Base-by-base conservation (phyloP, 2,113 vertebrate species). In the Pteronura brasiliensis region DNA sequence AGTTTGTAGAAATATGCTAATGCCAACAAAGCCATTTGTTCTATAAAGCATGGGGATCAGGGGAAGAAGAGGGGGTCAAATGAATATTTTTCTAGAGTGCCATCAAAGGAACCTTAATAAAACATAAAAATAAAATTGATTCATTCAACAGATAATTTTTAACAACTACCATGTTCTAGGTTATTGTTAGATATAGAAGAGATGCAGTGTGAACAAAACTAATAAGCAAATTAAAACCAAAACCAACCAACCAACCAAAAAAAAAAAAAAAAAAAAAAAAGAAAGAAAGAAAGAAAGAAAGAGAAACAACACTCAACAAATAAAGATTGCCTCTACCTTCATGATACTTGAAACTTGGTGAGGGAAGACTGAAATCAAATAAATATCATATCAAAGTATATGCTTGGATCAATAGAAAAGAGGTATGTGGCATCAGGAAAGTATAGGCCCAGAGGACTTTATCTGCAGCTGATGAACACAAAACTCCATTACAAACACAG, bases 401-500 rank as follows among this genome's bases (percentile, higher is more conserved):
- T 88, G 34, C 11, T 98, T 96, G 84, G 36, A 95, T 79, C 72
- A 69, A 52, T 67, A 77, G 71, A 97, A 97, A 97, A 63, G 71
- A 88, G 42, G 85, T 90, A 20, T 39, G 39, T 93, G 85, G 88
- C 39, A 20, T 6, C 47, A 76, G 61, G 88, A 94, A 93, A 67
- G 31, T 44, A 82, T 7, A 42, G 77, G 71, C 25, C 34, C 67
- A 12, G 29, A 80, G 65, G 47, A 81, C 11, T 84, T 27, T 81
- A 14, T 57, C 42, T 92, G 89, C 6, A 97, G 93, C 59, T 88
- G 91, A 47, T 92, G 94, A 95, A 90, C 44, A 57, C 71, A 71
- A 94, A 85, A 25, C 93, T 97, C 93, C 95, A 91, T 96, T 93
- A 94, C 88, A 96, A 95, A 96, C 71, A 96, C 57, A 93, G 82